Conservation (phyloP, 2,113 vertebrate species). For the Pedionomus torquatus region DNA sequence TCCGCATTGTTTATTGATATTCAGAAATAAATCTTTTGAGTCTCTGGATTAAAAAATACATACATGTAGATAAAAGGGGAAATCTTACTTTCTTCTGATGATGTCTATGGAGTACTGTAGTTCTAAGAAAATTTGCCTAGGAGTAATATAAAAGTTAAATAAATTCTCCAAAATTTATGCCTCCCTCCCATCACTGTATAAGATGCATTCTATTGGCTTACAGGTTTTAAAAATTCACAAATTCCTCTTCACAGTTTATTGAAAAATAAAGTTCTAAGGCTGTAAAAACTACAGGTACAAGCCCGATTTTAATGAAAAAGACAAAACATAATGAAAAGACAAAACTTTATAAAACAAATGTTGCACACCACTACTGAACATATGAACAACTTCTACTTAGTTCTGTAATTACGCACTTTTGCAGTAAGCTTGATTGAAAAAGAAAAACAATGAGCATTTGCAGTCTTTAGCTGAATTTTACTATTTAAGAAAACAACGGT, state of each 20-base stretch:
- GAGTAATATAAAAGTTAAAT: neutral
- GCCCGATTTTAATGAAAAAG: neutral
- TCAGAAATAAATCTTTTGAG: neutral
- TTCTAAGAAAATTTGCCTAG: neutral
- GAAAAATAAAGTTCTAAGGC: neutral
- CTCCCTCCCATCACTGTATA: fast-evolving
- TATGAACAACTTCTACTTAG: neutral
- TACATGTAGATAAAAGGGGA: neutral
- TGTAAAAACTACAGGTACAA: neutral
- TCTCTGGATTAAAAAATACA: constrained; percentile 1
- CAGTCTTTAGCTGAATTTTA: neutral
- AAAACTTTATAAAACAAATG: neutral
- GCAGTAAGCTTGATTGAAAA: neutral
- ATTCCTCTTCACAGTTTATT: neutral
- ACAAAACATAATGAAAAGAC: neutral
- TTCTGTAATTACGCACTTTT: neutral
- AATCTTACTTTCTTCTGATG: neutral
- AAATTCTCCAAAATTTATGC: neutral
- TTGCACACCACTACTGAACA: neutral
- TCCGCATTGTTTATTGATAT: neutral
- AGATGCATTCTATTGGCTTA: neutral
- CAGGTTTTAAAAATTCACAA: neutral
- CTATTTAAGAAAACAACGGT: neutral
- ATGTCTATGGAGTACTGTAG: neutral
- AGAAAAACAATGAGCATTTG: neutral